Base-by-base conservation (phyloP, 2,797 vertebrate species). In the Netta rufina region DNA sequence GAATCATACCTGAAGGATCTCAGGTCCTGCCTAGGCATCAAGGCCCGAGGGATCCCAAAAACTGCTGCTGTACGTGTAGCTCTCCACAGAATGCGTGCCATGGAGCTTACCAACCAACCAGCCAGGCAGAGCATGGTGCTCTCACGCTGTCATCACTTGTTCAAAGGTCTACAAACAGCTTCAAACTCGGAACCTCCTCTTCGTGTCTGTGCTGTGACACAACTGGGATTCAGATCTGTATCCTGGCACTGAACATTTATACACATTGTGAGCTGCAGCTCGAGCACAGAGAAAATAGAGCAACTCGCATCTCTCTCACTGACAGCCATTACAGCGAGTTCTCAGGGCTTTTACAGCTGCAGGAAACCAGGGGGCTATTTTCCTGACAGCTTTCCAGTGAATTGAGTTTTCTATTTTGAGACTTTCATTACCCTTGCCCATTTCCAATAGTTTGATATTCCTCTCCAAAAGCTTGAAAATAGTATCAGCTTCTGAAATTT, bases 351-450 rank as follows among this genome's bases (percentile, higher is more conserved):
- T 67, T 64, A 84, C 84, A 87, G 86, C 93, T 90, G 66, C 65
- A 84, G 93, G 84, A 95, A 94, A 86, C 18, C 3, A 25, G 24
- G 33, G 45, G 32, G 32, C 51, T 93, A 62, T 91, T 94, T 94
- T 75, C 51, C 33, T 84, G 47, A 81, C 76, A 91, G 73, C 61
- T 28, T 75, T 70, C 49, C 86, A 93, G 54, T 58, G 66, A 91
- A 74, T 19, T 64, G 43, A 72, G 28, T 72, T 80, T 83, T 92
- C 67, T 78, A 57, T 83, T 95, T 83, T 66, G 57, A 94, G 60
- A 60, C 21, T 96, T 84, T 73, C n/a, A 75, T 87, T 92, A 83
- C 57, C 27, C 56, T 73, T 92, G 64, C 30, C 32, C 69, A 54
- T 11, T 82, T 81, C 32, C 43, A 56, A n/a, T 69, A 67, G 27